phyloP scores from a whole-genome alignment of 1,140 invertebrate genomes.

The Geopemphigus sp. region DNA sequence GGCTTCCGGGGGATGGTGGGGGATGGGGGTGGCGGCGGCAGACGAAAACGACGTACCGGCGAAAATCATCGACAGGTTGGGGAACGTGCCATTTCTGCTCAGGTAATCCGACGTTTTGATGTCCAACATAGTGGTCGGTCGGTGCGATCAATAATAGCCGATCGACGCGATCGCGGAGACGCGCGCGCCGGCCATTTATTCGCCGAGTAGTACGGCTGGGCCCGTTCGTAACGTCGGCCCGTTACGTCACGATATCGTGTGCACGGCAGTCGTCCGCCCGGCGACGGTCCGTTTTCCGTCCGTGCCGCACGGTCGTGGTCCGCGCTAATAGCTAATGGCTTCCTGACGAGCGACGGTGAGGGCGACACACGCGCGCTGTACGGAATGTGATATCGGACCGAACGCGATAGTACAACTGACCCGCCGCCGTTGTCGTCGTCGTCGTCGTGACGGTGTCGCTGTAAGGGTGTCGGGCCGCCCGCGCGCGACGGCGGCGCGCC shows the following conservation, averaged over 20 bases:
- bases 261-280: not conserved
- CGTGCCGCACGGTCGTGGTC: too few species aligned
- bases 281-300: not conserved
- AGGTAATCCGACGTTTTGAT: conserved; percentile 64
- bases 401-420: conserved; percentile 34
- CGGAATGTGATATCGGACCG: not conserved
- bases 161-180: not conserved
- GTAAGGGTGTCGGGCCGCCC: too few species aligned
- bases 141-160: conserved; percentile 1
- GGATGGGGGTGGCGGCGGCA: too few species aligned
- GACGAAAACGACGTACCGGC: conserved; percentile 59
- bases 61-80: conserved; percentile 67
- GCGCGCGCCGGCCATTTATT: not conserved
- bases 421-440: not conserved
- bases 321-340: too few species aligned
- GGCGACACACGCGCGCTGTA: too few species aligned
- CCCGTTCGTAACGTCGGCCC: not conserved
- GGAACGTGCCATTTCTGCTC: conserved; percentile 61
- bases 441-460: conserved; percentile 4
- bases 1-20: too few species aligned
- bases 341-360: too few species aligned
- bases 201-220: too few species aligned
- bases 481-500: not conserved
- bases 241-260: not conserved
- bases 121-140: conserved; percentile 61